These are phyloP conservation scores for Drosophila novamexicana DNA, from an alignment of 1,140 invertebrate species.

Conservation along the genomic window DNA sequence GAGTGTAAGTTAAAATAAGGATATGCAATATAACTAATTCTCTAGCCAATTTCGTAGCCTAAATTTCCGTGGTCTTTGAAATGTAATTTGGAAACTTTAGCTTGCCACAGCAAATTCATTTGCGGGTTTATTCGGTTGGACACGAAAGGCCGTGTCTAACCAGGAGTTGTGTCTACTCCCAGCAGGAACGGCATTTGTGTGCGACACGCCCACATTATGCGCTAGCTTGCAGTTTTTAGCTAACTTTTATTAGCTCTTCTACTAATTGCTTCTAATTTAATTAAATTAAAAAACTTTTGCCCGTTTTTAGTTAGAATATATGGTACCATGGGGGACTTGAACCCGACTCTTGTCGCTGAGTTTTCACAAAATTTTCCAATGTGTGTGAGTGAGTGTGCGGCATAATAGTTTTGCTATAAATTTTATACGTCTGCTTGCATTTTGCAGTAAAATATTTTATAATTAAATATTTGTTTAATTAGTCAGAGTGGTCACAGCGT, in stretches of 20 bases:
- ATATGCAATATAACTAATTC: conserved; percentile 14
- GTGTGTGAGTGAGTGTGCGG: conserved; percentile 40
- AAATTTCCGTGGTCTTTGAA: conserved; percentile 10
- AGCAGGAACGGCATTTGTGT: background rate
- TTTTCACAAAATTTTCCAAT: conserved; percentile 39
- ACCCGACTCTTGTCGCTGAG: conserved; percentile 42
- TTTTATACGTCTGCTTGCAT: conserved; percentile 77
- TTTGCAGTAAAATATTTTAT: conserved; percentile 80
- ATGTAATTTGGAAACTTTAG: conserved; percentile 44
- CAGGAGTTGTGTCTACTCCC: conserved; percentile 23
- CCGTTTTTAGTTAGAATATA: conserved; percentile 75
- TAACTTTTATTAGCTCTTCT: conserved; percentile 80
- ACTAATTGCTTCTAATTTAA: conserved; percentile 83
- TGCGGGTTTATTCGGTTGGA: conserved; percentile 18
- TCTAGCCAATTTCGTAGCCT: conserved; percentile 2
- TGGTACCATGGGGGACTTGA: conserved; percentile 55
- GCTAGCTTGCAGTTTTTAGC: conserved; percentile 61
- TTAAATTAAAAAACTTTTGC: conserved; percentile 78
- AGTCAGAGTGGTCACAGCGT: conserved; percentile 56
- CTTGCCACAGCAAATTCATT: conserved; percentile 39
- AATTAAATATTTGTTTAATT: conserved; percentile 83
- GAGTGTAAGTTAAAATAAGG: conserved; percentile 16
- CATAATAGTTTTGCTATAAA: conserved; percentile 81
- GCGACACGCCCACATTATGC: conserved; percentile 34
- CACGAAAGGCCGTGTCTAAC: conserved; percentile 11